Evolutionary conservation across 2,113 vertebrate genomes (phyloP).

Genomic region (Girardinichthys multiradiatus): DNA sequence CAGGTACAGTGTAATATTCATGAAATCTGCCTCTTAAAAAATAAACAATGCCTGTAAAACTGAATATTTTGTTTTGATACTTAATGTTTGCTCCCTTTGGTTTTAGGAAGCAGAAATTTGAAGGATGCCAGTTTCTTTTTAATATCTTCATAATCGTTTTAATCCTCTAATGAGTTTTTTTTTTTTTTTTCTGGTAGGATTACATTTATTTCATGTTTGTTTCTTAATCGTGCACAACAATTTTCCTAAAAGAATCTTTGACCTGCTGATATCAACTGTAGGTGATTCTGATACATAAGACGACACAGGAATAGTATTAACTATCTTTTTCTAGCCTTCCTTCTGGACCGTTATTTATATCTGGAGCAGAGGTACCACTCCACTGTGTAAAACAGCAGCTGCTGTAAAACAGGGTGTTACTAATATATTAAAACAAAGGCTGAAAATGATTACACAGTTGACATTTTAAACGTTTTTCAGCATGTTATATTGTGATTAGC

Average conservation of each 20-base stretch:
- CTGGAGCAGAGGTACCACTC: too few species aligned
- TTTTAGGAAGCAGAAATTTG: neutral
- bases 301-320: too few species aligned
- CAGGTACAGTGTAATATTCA: conserved; percentile 59
- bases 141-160: conserved; percentile 12
- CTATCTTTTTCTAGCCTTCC: too few species aligned
- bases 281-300: neutral
- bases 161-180: neutral
- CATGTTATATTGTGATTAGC: too few species aligned
- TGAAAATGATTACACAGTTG: too few species aligned
- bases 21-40: conserved; percentile 59
- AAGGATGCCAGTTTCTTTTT: conserved; percentile 8
- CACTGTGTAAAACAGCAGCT: too few species aligned
- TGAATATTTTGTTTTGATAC: conserved; percentile 42
- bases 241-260: neutral
- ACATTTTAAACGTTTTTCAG: too few species aligned
- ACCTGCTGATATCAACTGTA: neutral
- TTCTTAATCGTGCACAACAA: neutral
- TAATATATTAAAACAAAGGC: too few species aligned
- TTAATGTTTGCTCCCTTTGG: neutral
- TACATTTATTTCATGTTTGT: neutral
- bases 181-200: neutral
- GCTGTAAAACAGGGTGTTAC: too few species aligned
- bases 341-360: too few species aligned
- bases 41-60: conserved; percentile 61